Evolutionary conservation across 2,797 vertebrate species (phyloP).

Genomic region (Periophthalmus magnuspinnatus): DNA sequence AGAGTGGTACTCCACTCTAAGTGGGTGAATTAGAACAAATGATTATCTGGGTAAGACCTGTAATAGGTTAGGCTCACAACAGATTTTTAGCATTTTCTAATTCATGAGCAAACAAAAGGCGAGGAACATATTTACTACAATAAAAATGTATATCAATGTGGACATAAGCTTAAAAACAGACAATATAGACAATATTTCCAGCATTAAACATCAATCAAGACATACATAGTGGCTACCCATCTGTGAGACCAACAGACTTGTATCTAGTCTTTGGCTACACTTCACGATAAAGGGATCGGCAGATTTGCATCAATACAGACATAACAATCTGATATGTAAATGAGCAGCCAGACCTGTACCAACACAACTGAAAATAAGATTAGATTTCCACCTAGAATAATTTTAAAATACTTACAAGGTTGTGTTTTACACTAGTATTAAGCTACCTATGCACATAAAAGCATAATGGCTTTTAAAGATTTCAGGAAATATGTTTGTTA

Average conservation of each 20-base stretch:
- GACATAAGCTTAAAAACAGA: neutral
- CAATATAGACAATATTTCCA: neutral
- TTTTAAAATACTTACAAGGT: neutral
- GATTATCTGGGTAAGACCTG: neutral
- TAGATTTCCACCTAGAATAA: neutral
- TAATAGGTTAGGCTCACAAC: neutral
- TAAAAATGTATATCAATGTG: neutral
- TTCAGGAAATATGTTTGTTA: neutral
- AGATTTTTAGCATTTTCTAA: neutral
- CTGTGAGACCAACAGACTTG: constrained; percentile 13
- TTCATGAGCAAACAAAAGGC: neutral
- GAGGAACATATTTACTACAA: neutral
- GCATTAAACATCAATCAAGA: neutral
- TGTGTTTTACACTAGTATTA: neutral
- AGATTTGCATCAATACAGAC: constrained; percentile 49
- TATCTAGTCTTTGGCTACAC: constrained; percentile 64
- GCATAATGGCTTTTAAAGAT: neutral
- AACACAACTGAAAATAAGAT: neutral
- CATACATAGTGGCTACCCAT: neutral
- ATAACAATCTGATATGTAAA: constrained; percentile 57
- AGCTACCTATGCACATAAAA: neutral
- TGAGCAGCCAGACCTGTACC: constrained; percentile 22
- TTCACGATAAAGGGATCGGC: constrained; percentile 67
- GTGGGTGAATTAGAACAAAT: neutral
- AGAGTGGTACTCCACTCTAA: no score